Base-by-base conservation (phyloP, 1,140 invertebrate species). In the Leptinotarsa undecemlineata region DNA sequence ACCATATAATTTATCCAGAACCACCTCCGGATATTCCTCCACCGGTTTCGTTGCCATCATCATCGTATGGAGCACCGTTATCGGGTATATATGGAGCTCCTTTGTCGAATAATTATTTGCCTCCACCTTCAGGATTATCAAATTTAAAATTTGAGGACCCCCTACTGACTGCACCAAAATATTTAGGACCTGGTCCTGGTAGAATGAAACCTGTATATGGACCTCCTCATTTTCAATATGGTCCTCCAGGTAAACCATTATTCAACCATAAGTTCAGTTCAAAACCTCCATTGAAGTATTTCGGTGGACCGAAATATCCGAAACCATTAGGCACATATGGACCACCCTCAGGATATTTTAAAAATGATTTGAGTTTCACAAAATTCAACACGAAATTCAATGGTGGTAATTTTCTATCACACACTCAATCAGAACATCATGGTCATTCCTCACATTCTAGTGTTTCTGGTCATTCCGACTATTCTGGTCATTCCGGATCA, bases 221-320 rank as follows among this genome's bases (percentile, higher is more conserved):
- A 48, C 85, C 86, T 61, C 88, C 88, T 66, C 88, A 87, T 33
- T 78, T 81, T 6, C 81, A 75, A 42, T 88, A 88, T 74, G 88
- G 88, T 17, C 85, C 85, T 1, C 89, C 89, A 3, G 82, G 86
- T 74, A 87, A 78, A 77, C 82, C 81, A 57, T 79, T 64, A 72
- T 81, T 75, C 77, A 80, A 77, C 61, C 81, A 81, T 81, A 82
- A 60, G 77, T 85, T 48, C 81, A 85, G 70, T 82, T 85, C 63
- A 73, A 86, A 69, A 82, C 84, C 68, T 74, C 84, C 57, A 76
- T 85, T 57, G 81, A 87, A 74, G 82, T 86, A 68, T 5, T 80
- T 86, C 72, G 84, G 84, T 8, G 82, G 85, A 15, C 85, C 60
- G 3, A 72, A 72, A 72, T 48, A 66, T 21, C 42, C 23, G 11